phyloP scores from a whole-genome alignment of 2,888 invertebrate genomes.

The Galerucella pusilla region DNA sequence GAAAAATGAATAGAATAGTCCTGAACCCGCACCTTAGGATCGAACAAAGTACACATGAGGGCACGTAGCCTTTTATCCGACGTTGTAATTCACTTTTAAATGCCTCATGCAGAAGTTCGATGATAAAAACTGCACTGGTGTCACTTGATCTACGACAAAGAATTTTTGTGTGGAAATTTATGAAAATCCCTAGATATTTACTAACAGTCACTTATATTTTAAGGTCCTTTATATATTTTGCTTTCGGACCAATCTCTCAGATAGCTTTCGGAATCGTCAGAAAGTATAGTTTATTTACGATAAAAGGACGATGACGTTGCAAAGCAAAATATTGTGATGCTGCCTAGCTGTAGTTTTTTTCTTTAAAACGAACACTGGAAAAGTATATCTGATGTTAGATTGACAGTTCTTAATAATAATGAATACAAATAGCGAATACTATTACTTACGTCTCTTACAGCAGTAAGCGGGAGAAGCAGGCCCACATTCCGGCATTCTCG shows the following conservation, averaged over 20 bases:
- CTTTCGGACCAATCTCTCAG: neutral
- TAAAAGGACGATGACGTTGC: no score
- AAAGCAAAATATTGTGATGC: no score
- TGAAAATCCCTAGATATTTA: neutral
- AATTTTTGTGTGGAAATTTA: slow-evolving; percentile 16
- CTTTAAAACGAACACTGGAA: no score
- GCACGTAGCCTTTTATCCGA: slow-evolving; percentile 39
- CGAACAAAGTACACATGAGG: slow-evolving; percentile 40
- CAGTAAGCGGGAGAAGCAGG: no score
- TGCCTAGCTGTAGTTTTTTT: no score
- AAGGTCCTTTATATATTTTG: neutral
- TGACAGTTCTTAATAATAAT: no score
- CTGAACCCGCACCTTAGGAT: slow-evolving; percentile 36
- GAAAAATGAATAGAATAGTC: slow-evolving; percentile 35
- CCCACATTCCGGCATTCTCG: no score
- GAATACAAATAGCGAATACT: no score
- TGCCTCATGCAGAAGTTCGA: slow-evolving; percentile 31
- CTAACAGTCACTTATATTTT: slow-evolving; percentile 1
- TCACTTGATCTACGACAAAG: slow-evolving; percentile 29
- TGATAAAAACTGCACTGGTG: slow-evolving; percentile 30
- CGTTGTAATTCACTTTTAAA: slow-evolving; percentile 40
- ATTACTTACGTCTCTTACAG: no score
- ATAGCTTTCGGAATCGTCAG: no score
- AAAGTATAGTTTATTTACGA: no score
- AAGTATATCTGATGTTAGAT: no score